Percentiles rank a stretch among this genome's conserved stretches.
Conservation (phyloP, 2,113 vertebrate genomes). For the Rhineura floridana region DNA sequence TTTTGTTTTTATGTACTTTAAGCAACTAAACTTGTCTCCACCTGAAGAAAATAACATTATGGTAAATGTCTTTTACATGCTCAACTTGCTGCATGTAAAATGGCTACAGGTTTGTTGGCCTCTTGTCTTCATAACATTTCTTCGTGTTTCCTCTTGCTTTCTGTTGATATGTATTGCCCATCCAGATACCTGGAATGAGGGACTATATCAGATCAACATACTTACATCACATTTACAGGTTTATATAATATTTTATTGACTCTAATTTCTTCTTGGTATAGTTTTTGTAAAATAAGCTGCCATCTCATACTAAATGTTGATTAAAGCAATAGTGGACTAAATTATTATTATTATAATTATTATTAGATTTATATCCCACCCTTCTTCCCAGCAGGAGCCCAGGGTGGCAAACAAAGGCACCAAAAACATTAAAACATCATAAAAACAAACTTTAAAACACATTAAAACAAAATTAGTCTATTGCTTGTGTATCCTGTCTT, state of each 20-base stretch:
- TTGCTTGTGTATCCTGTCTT: neutral
- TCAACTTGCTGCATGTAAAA: constrained; percentile 91
- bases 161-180: constrained; percentile 1
- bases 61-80: constrained; percentile 90
- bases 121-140: constrained; percentile 79
- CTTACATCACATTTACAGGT: neutral
- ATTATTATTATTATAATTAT: neutral
- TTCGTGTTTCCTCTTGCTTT: constrained; percentile 82
- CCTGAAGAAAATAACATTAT: constrained; percentile 86
- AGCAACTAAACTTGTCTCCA: constrained; percentile 83
- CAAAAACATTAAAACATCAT: too few relatives aligned
- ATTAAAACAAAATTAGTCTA: neutral
- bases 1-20: constrained; percentile 80
- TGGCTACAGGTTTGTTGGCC: constrained; percentile 91
- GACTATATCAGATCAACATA: neutral
- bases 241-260: neutral
- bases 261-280: neutral
- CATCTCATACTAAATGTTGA: neutral
- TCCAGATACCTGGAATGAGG: neutral
- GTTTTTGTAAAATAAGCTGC: neutral
- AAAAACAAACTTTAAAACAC: too few relatives aligned
- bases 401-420: too few relatives aligned
- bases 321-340: neutral
- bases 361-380: too few relatives aligned
- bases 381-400: too few relatives aligned